Conservation (phyloP, 2,113 vertebrate genomes). For the Archocentrus centrarchus region DNA sequence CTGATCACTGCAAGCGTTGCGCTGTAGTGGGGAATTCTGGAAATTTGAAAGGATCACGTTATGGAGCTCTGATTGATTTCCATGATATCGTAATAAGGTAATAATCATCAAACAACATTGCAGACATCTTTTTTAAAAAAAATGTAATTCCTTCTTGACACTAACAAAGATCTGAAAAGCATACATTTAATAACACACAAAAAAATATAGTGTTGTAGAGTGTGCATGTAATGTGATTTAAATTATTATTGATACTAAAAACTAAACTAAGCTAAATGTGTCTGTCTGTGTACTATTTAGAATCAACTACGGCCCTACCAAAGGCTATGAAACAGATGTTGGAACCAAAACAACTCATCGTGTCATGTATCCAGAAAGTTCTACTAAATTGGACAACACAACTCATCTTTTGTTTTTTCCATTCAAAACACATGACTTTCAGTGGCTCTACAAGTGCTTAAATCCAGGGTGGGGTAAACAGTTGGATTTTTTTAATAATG, state of each 20-base stretch:
- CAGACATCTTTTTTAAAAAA: not conserved
- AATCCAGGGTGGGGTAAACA: conserved; percentile 31
- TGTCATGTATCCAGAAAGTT: conserved; percentile 56
- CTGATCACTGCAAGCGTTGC: too few species aligned
- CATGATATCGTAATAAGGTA: conserved; percentile 88
- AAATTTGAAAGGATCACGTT: too few species aligned
- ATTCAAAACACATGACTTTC: conserved; percentile 48
- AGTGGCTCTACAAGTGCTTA: conserved; percentile 38
- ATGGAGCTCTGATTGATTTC: too few species aligned
- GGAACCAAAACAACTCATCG: conserved; percentile 50
- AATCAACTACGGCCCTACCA: not conserved
- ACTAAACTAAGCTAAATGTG: not conserved
- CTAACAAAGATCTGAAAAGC: not conserved
- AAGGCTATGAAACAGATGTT: conserved; percentile 49
- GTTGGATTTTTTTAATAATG: too few species aligned
- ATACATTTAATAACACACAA: not conserved
- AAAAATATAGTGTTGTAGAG: not conserved
- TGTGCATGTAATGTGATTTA: not conserved
- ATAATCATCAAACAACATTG: not conserved
- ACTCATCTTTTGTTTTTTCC: conserved; percentile 61
- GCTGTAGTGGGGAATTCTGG: too few species aligned
- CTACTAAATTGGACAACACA: conserved; percentile 19
- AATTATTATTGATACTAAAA: not conserved
- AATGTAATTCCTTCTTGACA: not conserved
- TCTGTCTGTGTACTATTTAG: not conserved